Percentiles rank a stretch among this genome's conserved stretches.
Evolutionary conservation across 23 tunicate species (phyloP).

Genomic region (Phallusia fumigata): DNA sequence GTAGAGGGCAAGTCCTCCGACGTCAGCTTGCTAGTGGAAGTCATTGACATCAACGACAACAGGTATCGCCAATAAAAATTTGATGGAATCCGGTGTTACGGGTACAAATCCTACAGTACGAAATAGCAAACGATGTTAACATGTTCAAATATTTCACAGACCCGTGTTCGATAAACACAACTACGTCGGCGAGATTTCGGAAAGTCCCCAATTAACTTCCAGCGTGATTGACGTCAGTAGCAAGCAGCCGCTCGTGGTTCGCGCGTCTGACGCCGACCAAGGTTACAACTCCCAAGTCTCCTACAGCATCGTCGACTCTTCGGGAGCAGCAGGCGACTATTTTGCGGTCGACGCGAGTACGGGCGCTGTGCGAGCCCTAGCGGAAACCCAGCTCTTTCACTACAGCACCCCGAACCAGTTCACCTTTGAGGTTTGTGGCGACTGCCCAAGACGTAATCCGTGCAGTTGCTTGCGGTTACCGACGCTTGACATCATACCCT

Average conservation of each 20-base stretch:
- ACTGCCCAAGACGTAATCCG: too few species aligned
- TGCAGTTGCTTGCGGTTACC: too few species aligned
- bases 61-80: too few species aligned
- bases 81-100: too few species aligned
- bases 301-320: constrained; percentile 17
- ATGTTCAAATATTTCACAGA: constrained; percentile 20
- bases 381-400: constrained; percentile 40
- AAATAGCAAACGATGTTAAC: neutral
- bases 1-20: constrained; percentile 30
- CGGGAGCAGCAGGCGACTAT: neutral
- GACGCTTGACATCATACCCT: too few species aligned
- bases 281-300: constrained; percentile 47
- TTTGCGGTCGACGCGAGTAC: constrained; percentile 40
- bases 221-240: constrained; percentile 20
- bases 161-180: constrained; percentile 24
- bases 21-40: constrained; percentile 12
- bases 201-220: constrained; percentile 24
- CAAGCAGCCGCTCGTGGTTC: constrained; percentile 39
- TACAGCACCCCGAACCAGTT: constrained; percentile 30
- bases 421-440: constrained; percentile 27
- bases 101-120: too few species aligned
- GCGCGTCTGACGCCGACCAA: constrained; percentile 38
- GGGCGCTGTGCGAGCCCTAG: constrained; percentile 34
- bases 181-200: constrained; percentile 41
- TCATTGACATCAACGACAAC: constrained; percentile 54